A percentile compares a stretch with the other conserved stretches of the same genome.
These are phyloP conservation scores for Taurulus bubalis DNA, from an alignment of 2,113 vertebrate genomes.

Conservation along the genomic window DNA sequence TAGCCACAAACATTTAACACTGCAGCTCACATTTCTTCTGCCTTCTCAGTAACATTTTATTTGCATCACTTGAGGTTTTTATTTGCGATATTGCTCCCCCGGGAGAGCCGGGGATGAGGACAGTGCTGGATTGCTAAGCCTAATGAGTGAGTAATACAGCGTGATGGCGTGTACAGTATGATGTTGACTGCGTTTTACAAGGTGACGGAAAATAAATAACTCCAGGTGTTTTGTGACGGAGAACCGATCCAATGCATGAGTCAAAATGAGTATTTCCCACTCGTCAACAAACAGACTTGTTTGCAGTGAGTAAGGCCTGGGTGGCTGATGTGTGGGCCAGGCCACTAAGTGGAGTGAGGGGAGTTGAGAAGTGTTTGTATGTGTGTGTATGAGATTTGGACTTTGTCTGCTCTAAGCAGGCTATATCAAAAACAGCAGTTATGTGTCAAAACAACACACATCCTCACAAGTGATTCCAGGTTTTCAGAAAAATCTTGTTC, in stretches of 20 bases:
- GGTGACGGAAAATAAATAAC: slow-evolving; percentile 59
- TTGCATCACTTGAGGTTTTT: slow-evolving; percentile 55
- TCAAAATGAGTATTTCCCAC: slow-evolving; percentile 61
- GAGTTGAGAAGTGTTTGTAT: slow-evolving; percentile 40
- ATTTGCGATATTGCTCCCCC: slow-evolving; percentile 44
- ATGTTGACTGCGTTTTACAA: slow-evolving; percentile 60
- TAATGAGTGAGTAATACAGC: slow-evolving; percentile 63
- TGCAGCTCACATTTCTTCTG: slow-evolving; percentile 66
- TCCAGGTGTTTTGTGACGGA: slow-evolving; percentile 69
- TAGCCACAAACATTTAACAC: slow-evolving; percentile 71
- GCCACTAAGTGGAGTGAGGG: slow-evolving; percentile 39
- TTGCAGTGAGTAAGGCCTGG: slow-evolving; percentile 35
- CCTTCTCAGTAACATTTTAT: slow-evolving; percentile 68
- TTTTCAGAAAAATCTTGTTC: background rate
- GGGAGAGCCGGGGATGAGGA: slow-evolving; percentile 46
- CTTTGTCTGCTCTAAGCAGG: background rate
- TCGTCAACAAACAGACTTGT: slow-evolving; percentile 37
- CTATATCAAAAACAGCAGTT: slow-evolving; percentile 1
- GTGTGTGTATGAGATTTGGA: slow-evolving; percentile 2
- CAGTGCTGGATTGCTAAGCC: slow-evolving; percentile 37
- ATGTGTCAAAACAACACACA: slow-evolving; percentile 6
- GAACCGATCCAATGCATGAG: slow-evolving; percentile 46
- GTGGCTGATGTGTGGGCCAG: slow-evolving; percentile 39
- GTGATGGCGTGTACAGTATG: slow-evolving; percentile 8
- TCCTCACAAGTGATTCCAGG: background rate